These are phyloP conservation scores for Rhynchomys soricoides DNA, from an alignment of 2,113 vertebrate genomes.

Conservation along the genomic window DNA sequence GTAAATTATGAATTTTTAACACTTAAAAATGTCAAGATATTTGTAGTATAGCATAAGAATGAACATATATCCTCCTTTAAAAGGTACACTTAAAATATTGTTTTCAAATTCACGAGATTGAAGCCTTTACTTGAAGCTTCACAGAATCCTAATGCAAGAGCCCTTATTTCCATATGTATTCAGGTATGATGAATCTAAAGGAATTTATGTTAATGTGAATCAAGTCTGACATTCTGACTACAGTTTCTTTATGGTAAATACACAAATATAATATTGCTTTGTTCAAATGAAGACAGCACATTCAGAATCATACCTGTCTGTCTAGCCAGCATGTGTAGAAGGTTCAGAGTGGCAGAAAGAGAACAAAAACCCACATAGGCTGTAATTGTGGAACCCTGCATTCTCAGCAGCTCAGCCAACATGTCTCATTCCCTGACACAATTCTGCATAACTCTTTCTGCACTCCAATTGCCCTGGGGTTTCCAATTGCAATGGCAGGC, in stretches of 20 bases:
- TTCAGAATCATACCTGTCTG: constrained; percentile 54
- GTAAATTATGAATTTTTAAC: not conserved
- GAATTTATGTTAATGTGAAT: constrained; percentile 52
- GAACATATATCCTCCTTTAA: not conserved
- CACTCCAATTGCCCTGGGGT: not conserved
- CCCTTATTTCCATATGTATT: constrained; percentile 5
- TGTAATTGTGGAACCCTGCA: not conserved
- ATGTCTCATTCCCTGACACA: not conserved
- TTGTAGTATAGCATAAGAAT: not conserved
- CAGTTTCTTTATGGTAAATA: constrained; percentile 53
- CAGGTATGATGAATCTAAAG: not conserved
- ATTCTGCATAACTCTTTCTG: not conserved
- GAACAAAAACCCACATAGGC: not conserved
- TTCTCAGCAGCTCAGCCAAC: not conserved
- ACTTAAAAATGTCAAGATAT: not conserved
- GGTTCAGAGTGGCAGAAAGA: not conserved
- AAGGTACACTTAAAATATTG: not conserved
- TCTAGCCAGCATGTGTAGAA: constrained; percentile 62
- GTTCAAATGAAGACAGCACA: constrained; percentile 1
- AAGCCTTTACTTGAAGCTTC: constrained; percentile 14
- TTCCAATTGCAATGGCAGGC: too few species aligned
- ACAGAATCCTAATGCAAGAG: not conserved
- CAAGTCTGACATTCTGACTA: constrained; percentile 23
- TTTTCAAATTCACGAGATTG: constrained; percentile 18
- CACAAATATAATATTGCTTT: constrained; percentile 54